Evolutionary conservation across 2,797 vertebrate genomes (phyloP).

Genomic region (Myotis myotis): DNA sequence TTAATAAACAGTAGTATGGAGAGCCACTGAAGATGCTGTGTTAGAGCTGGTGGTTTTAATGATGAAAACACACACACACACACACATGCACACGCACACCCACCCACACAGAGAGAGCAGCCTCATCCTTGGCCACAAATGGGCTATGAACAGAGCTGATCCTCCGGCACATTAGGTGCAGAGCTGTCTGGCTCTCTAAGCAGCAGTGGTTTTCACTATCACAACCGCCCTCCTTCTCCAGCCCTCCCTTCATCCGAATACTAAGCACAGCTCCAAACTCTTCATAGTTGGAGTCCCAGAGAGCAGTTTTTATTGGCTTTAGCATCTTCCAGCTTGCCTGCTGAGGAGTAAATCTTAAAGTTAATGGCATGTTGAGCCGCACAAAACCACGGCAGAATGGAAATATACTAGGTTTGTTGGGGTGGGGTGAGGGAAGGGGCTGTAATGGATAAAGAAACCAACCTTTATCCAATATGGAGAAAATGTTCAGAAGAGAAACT

Average conservation of each 20-base stretch:
- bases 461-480: slow-evolving; percentile 73
- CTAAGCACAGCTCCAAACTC: slow-evolving; percentile 71
- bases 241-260: slow-evolving; percentile 74
- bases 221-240: slow-evolving; percentile 63
- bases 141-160: slow-evolving; percentile 73
- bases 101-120: slow-evolving; percentile 63
- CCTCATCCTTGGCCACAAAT: slow-evolving; percentile 75
- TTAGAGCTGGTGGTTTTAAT: slow-evolving; percentile 79
- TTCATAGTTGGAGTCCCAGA: slow-evolving; percentile 75
- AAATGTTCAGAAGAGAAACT: slow-evolving; percentile 47
- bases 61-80: slow-evolving; percentile 65
- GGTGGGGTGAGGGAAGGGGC: slow-evolving; percentile 71
- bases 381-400: slow-evolving; percentile 78
- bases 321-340: slow-evolving; percentile 80
- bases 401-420: slow-evolving; percentile 77
- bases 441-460: slow-evolving; percentile 57
- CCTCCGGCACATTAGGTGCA: slow-evolving; percentile 71
- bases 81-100: slow-evolving; percentile 32
- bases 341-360: slow-evolving; percentile 85
- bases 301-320: slow-evolving; percentile 80
- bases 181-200: slow-evolving; percentile 73
- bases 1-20: slow-evolving; percentile 86
- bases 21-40: slow-evolving; percentile 85
- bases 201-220: slow-evolving; percentile 75
- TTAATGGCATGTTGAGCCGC: slow-evolving; percentile 82